Evolutionary conservation across 2,797 vertebrate species (phyloP).

Genomic region (Hipposideros larvatus): DNA sequence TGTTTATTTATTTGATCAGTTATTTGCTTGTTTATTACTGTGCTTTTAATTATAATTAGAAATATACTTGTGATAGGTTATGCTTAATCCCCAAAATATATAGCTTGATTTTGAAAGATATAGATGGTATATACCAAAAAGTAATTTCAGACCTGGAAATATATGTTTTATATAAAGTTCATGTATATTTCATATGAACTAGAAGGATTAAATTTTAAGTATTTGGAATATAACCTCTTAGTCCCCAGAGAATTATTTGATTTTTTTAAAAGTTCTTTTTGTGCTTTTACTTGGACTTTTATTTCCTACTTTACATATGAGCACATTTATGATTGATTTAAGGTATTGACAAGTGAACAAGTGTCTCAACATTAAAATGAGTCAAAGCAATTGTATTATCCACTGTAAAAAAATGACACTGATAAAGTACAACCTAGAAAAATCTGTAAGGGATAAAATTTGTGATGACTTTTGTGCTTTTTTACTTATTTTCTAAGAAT

Average conservation of each 20-base stretch:
- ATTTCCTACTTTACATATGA: slow-evolving; percentile 65
- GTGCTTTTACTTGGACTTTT: not conserved
- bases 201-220: not conserved
- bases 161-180: slow-evolving; percentile 16
- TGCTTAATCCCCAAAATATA: not conserved
- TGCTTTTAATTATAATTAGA: not conserved
- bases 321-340: slow-evolving; percentile 75
- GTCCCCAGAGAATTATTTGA: not conserved
- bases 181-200: not conserved
- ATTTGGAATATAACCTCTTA: not conserved
- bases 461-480: not conserved
- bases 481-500: not conserved
- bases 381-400: slow-evolving; percentile 73
- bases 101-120: not conserved
- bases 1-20: not conserved
- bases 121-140: not conserved
- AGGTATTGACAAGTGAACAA: slow-evolving; percentile 73
- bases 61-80: not conserved
- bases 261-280: slow-evolving; percentile 61
- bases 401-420: slow-evolving; percentile 61
- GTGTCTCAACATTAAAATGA: slow-evolving; percentile 62
- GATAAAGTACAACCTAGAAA: slow-evolving; percentile 62
- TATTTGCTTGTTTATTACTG: not conserved
- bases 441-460: slow-evolving; percentile 55
- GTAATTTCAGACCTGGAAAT: slow-evolving; percentile 40